phyloP scores from a whole-genome alignment of 2,888 invertebrate genomes.

The Tanypteryx hageni region DNA sequence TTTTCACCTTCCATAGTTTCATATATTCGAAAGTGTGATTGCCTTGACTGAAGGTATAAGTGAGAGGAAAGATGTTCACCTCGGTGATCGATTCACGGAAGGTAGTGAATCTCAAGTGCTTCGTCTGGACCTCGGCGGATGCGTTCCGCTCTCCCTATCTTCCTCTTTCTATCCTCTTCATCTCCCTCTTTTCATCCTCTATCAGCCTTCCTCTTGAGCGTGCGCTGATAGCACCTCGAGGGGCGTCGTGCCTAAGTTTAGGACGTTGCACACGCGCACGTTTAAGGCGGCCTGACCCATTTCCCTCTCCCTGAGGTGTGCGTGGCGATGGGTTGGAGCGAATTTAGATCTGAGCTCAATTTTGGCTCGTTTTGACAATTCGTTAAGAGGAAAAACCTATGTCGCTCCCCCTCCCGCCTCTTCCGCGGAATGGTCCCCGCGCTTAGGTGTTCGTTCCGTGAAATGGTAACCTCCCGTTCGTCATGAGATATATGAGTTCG shows the following conservation, averaged over 20 bases:
- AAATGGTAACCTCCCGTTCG: too few species aligned
- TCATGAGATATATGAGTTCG: too few species aligned
- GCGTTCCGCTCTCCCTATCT: not conserved
- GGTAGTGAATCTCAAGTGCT: too few species aligned
- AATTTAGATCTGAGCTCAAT: conserved; percentile 12
- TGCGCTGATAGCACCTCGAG: conserved; percentile 7
- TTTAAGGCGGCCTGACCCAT: conserved; percentile 26
- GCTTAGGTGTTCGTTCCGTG: not conserved
- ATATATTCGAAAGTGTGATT: too few species aligned
- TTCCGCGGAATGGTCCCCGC: not conserved
- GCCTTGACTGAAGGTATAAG: too few species aligned
- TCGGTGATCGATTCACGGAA: too few species aligned
- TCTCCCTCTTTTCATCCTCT: not conserved
- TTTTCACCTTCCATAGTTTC: too few species aligned
- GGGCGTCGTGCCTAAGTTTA: not conserved
- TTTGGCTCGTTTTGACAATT: conserved; percentile 24
- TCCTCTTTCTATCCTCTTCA: not conserved
- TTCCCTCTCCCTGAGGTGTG: not conserved
- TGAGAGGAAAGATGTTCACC: too few species aligned
- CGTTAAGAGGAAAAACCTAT: conserved; percentile 25
- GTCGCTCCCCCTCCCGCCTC: not conserved
- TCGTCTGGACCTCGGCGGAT: too few species aligned
- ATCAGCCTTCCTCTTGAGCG: not conserved
- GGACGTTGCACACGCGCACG: conserved; percentile 24
- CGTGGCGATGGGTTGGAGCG: conserved; percentile 4